Conservation (phyloP, 2,113 vertebrate genomes). For the Hyaena hyaena region DNA sequence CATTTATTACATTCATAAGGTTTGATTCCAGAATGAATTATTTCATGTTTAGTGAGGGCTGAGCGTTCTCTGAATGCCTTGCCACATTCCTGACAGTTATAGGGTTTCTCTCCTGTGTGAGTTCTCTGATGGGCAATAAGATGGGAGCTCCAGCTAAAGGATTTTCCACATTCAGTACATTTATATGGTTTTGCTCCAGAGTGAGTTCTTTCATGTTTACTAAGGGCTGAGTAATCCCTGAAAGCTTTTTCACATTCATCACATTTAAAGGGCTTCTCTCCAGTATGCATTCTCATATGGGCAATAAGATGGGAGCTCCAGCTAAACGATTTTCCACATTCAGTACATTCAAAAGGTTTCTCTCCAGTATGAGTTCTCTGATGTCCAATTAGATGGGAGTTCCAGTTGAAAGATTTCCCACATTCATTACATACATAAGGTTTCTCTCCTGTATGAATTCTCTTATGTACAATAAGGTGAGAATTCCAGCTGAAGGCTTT, state of each 20-base stretch:
- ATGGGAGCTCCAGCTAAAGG: constrained; percentile 81
- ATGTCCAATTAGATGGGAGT: constrained; percentile 79
- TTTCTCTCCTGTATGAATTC: constrained; percentile 81
- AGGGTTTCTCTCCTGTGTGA: constrained; percentile 80
- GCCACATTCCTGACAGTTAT: constrained; percentile 80
- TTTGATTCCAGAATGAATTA: constrained; percentile 82
- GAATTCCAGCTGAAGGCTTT: constrained; percentile 83
- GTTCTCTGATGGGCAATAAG: constrained; percentile 82
- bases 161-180: constrained; percentile 80
- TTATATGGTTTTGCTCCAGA: constrained; percentile 81
- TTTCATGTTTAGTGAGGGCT: constrained; percentile 81
- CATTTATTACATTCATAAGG: constrained; percentile 83
- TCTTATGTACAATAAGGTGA: constrained; percentile 79
- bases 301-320: constrained; percentile 81
- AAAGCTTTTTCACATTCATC: constrained; percentile 81
- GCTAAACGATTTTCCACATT: constrained; percentile 82
- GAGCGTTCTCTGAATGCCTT: constrained; percentile 82
- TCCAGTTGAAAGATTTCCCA: constrained; percentile 81
- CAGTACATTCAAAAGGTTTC: constrained; percentile 80
- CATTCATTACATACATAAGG: constrained; percentile 79
- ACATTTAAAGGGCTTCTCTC: constrained; percentile 81
- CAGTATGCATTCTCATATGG: constrained; percentile 82
- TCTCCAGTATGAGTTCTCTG: constrained; percentile 82
- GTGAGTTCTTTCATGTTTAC: constrained; percentile 81
- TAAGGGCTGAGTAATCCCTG: constrained; percentile 80